Evolutionary conservation across 2,113 vertebrate species (phyloP).

Genomic region (Salvelinus fontinalis): DNA sequence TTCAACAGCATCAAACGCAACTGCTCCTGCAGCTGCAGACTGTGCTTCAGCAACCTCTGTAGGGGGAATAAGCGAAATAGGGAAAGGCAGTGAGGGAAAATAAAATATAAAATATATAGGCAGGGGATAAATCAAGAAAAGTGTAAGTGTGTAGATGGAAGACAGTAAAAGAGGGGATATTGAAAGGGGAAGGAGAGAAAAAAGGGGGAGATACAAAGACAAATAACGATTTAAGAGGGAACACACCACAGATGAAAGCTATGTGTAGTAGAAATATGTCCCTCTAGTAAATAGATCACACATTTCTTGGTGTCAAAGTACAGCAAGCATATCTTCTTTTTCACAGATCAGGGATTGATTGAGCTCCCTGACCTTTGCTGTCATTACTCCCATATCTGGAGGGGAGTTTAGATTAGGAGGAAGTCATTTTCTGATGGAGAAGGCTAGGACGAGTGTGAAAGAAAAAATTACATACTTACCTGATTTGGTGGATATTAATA

Average conservation of each 20-base stretch:
- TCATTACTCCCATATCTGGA: not conserved
- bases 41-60: constrained; percentile 75
- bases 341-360: not conserved
- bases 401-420: not conserved
- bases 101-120: not conserved
- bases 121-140: not conserved
- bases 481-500: too few relatives aligned
- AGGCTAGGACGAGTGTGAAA: too few relatives aligned
- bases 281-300: not conserved
- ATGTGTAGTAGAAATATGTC: not conserved
- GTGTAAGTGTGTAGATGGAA: not conserved
- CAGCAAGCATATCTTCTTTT: not conserved
- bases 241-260: constrained; percentile 1
- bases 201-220: not conserved
- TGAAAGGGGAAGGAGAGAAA: constrained; percentile 3
- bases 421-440: not conserved
- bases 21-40: constrained; percentile 80
- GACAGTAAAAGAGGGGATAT: not conserved
- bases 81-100: not conserved
- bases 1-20: constrained; percentile 77
- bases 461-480: too few relatives aligned
- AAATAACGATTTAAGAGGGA: not conserved
- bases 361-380: not conserved
- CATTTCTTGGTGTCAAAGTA: not conserved
- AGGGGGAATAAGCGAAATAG: not conserved